Evolutionary conservation across 1,140 invertebrate species (phyloP).

Genomic region (Samia ricini): DNA sequence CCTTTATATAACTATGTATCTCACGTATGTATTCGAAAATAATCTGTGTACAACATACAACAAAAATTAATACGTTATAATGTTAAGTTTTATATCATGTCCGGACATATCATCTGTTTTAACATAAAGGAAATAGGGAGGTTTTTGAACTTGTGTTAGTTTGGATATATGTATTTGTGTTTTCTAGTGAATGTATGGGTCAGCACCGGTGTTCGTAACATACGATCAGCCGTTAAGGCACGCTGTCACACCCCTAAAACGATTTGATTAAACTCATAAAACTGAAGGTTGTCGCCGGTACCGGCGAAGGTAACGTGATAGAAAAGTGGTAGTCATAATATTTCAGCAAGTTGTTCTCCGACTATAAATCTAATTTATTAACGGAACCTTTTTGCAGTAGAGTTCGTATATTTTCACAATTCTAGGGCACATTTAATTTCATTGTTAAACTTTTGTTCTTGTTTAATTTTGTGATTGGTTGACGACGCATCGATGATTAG

Average conservation of each 20-base stretch:
- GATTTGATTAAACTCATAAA: constrained; percentile 72
- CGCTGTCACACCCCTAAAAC: constrained; percentile 55
- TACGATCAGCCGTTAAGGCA: constrained; percentile 51
- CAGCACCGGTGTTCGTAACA: constrained; percentile 44
- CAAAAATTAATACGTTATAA: too few species aligned
- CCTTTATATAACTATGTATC: too few species aligned
- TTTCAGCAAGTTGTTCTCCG: background rate
- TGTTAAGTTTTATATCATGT: too few species aligned
- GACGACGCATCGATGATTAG: too few species aligned
- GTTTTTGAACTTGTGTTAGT: too few species aligned
- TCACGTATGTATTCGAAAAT: too few species aligned
- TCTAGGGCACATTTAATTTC: background rate
- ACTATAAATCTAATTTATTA: constrained; percentile 13
- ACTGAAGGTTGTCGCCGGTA: constrained; percentile 39
- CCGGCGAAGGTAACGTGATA: constrained; percentile 37
- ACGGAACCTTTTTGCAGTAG: constrained; percentile 38
- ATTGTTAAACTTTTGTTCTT: background rate
- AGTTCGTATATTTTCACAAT: background rate
- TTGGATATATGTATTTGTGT: constrained; percentile 2
- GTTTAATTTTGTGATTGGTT: too few species aligned
- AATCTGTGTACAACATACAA: too few species aligned
- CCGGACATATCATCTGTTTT: too few species aligned
- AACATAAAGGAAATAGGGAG: too few species aligned
- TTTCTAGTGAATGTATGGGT: constrained; percentile 33
- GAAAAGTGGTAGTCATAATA: constrained; percentile 55